Base-by-base conservation (phyloP, 2,113 vertebrate genomes). In the Tragelaphus imberbis region DNA sequence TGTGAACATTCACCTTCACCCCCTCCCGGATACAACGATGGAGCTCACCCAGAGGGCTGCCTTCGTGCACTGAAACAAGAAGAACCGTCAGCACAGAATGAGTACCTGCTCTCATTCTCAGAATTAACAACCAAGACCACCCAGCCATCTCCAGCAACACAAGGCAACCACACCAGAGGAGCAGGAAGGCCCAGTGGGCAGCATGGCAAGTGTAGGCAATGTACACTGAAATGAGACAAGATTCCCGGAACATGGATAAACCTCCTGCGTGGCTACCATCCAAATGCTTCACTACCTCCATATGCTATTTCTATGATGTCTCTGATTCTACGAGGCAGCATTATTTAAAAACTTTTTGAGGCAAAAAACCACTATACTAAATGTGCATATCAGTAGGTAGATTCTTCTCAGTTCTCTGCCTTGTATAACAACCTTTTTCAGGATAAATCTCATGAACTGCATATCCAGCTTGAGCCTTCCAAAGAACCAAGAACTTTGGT, bases 21-120 rank as follows among this genome's bases (percentile, higher is more conserved):
- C 99, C 99, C 58, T 99, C 99, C 94, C 99, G 98, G 44, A 99
- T 99, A 33, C 99, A 99, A 75, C 99, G 99, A 95, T 99, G 98
- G 58, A 99, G 99, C 4, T 99, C 99, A 56, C 99, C 99, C 98
- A 99, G 96, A 0, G 99, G 99, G 98, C 99, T 99, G 89, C 99
- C 99, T 96, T 99, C 99, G 2, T 99, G 99, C 84, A 99, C 99
- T 99, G 93, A 10, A 98, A 98, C 75, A 88, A 97, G 81, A 97
- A 93, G 82, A 80, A 53, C 2, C 33, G 16, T 88, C n/a, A 97
- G 87, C 17, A 59, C 4, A 23, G 71, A 13, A 11, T 23, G 14
- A 58, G 80, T 14, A 16, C 14, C 25, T 33, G 19, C 25, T 68
- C 65, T 53, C 58, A 17, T 27, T 36, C 51, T 44, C 91, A 84